These are phyloP conservation scores for Latrodectus elegans DNA, from an alignment of 2,888 invertebrate species.

Conservation along the genomic window DNA sequence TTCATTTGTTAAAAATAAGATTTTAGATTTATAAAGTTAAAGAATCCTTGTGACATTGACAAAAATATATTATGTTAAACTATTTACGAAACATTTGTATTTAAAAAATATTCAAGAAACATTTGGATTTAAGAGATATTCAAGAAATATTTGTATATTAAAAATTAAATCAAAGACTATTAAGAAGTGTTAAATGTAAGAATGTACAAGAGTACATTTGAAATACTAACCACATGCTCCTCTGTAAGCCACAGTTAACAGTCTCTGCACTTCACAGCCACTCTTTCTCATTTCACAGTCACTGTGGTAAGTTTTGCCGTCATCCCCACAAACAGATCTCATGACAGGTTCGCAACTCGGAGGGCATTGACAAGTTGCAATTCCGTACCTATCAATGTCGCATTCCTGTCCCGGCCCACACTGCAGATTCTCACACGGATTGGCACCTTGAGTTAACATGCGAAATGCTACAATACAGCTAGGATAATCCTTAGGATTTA, in stretches of 20 bases:
- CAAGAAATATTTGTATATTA: too few species aligned
- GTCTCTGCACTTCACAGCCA: slow-evolving; percentile 77
- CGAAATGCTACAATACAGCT: slow-evolving; percentile 70
- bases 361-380: slow-evolving; percentile 89
- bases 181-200: too few species aligned
- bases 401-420: slow-evolving; percentile 88
- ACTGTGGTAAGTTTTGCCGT: slow-evolving; percentile 77
- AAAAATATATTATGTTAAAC: too few species aligned
- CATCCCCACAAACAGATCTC: slow-evolving; percentile 76
- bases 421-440: slow-evolving; percentile 87
- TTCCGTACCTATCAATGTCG: slow-evolving; percentile 85
- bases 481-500: slow-evolving; percentile 56
- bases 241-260: slow-evolving; percentile 78
- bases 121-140: too few species aligned
- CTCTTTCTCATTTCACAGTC: slow-evolving; percentile 76
- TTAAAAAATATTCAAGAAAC: too few species aligned
- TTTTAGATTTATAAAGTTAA: too few species aligned
- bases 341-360: slow-evolving; percentile 82
- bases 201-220: not conserved
- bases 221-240: slow-evolving; percentile 81
- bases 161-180: too few species aligned
- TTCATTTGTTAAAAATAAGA: too few species aligned
- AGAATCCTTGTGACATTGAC: too few species aligned
- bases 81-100: too few species aligned
- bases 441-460: slow-evolving; percentile 80